A percentile compares a stretch with the other conserved stretches of the same genome.
Conservation (phyloP, 2,888 invertebrate species). For the Tetranychus piercei region DNA sequence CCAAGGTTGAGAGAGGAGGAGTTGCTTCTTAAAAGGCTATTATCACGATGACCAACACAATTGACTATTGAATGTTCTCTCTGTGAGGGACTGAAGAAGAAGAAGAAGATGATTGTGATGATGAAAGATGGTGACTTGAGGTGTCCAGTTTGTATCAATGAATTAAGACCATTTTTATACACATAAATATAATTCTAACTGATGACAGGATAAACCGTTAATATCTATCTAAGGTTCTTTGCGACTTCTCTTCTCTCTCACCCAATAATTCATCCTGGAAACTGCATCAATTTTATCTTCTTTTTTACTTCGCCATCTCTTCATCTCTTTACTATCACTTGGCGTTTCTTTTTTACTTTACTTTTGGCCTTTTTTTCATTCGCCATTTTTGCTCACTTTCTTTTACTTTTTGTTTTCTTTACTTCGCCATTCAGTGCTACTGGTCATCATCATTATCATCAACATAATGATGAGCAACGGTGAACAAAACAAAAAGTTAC, state of each 20-base stretch:
- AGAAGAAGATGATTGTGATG: background rate
- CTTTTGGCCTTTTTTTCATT: too few species aligned
- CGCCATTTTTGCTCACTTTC: too few species aligned
- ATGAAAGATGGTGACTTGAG: background rate
- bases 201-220: slow-evolving; percentile 1
- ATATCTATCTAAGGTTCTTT: background rate
- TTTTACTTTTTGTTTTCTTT: too few species aligned
- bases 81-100: background rate
- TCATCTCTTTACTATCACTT: too few species aligned
- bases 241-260: background rate
- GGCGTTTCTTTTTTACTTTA: too few species aligned
- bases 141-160: background rate
- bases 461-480: too few species aligned
- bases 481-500: too few species aligned
- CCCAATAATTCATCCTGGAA: background rate
- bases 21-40: background rate
- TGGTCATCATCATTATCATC: too few species aligned
- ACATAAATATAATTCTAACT: background rate
- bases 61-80: background rate
- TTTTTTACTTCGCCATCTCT: too few species aligned
- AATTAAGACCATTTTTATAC: background rate
- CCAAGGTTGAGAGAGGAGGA: background rate
- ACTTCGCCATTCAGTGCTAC: too few species aligned
- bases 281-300: too few species aligned
- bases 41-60: background rate